These are phyloP conservation scores for Cheiracanthium punctorium DNA, from an alignment of 2,888 invertebrate species.

Conservation along the genomic window DNA sequence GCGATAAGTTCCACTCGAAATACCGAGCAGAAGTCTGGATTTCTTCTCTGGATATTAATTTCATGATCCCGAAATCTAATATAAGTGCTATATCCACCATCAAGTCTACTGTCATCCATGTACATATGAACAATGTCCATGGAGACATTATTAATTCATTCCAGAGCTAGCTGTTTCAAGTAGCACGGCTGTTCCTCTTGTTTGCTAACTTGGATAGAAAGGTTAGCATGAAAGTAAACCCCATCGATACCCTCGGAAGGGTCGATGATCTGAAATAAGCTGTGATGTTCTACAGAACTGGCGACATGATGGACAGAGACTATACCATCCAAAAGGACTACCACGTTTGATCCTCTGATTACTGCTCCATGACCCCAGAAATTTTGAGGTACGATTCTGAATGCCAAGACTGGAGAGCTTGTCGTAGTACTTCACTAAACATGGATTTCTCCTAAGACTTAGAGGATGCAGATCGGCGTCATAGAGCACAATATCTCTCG, in stretches of 20 bases:
- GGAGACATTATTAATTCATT: neutral
- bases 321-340: neutral
- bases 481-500: neutral
- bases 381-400: neutral
- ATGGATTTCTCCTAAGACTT: neutral
- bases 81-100: neutral
- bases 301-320: too few relatives aligned
- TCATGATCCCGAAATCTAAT: neutral
- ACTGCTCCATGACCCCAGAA: neutral
- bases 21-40: neutral
- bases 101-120: neutral
- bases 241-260: too few relatives aligned
- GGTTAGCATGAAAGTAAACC: too few relatives aligned
- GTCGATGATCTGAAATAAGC: too few relatives aligned
- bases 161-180: neutral
- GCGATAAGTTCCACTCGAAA: neutral
- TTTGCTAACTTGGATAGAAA: too few relatives aligned
- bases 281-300: too few relatives aligned
- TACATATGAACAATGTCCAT: neutral
- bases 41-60: neutral
- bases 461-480: neutral
- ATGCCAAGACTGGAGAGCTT: neutral
- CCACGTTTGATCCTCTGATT: neutral
- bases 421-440: neutral
- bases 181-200: too few relatives aligned